Evolutionary conservation across 1,140 invertebrate species (phyloP), one percentile per base, ranked within the genome.

Genomic region (Trichoplusia ni): DNA sequence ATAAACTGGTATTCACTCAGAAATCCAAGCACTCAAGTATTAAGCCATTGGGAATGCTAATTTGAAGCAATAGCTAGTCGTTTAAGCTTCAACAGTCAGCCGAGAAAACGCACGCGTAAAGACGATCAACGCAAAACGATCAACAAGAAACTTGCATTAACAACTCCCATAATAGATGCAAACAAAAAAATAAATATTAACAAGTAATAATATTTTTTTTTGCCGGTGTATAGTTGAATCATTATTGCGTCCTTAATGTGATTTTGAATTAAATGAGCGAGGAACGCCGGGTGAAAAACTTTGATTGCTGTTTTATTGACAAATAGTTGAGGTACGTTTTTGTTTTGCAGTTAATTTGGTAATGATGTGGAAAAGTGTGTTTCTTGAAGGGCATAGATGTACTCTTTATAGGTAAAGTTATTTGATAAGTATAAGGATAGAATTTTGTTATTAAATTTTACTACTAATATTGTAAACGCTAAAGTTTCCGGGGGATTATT

Each of bases 161-260:
- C 25, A 4, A 27, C 25, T 29, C 19, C 29, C 14, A 51, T 51
- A 35, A 51, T 51, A 19, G 16, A 14, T 21, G 9, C 13, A 16
- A 47, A 29, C 25, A 54, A 58, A 58, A 56, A 58, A 58, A 42
- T 42, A 58, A 58, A 58, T 58, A 54, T 29, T 47, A 27, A 47
- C 29, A 6, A 35, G 4, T 33, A 51, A 33, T 40, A 40, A 56
- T 56, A 40, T 42, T 58, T 42, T 56, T 56, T 38, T 33, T 16
- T 46, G 8, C 4, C 2, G 3, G 16, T 27, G 16, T 33, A n/a
- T 59, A 59, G 54, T 59, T 44, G 54, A 59, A 59, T 59, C 38
- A 60, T 60, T 60, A 60, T 21, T 18, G 19, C 31, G 51, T 18
- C 56, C 56, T 46, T 60, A 60, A 60, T 60, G 56, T 46, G 14